Evolutionary conservation across 2,888 invertebrate species (phyloP), one percentile per base, ranked within the genome.

Genomic region (Aspidiotus destructor): DNA sequence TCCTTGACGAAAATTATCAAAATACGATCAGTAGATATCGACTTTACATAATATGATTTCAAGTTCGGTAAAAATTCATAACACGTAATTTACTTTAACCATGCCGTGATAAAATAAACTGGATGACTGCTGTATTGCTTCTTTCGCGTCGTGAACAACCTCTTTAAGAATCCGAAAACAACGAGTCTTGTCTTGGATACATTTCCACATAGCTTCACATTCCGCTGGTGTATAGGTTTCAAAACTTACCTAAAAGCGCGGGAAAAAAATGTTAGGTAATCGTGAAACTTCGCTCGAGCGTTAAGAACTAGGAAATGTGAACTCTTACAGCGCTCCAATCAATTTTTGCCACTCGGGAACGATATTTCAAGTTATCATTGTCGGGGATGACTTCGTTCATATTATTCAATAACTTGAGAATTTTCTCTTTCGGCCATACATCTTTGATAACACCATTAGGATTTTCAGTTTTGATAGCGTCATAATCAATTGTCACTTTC

Each of bases 321-420:
- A 48, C n/a, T 48, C n/a, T 10, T 15, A 67, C 67, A 48, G 60
- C 63, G 2, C 58, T 54, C 71, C 71, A 71, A 44, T 71, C 68
- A 7, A 71, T 2, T 70, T 70, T 71, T 7, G 71, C 3, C 16
- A 70, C 55, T 48, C 71, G 60, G 48, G 60, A 65, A 41, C 63
- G 40, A 41, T 70, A 71, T 44, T 64, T 65, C 17, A 15, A n/a
- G 41, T 10, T 52, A 44, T 71, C 71, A 53, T 41, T 68, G 40
- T 71, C 69, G 10, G 74, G 71, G 72, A 75, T 74, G 73, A 76
- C 75, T 69, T 75, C 75, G 67, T 74, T 72, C 63, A 73, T 48
- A 60, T 74, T 74, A 68, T 77, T 68, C 5, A 77, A 76, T 70
- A 78, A 73, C 72, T 75, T 75, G 73, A 73, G 75, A 73, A 75